Percentiles rank a stretch among this genome's conserved stretches.
Evolutionary conservation across 2,113 vertebrate species (phyloP).

Genomic region (Myotis lucifugus): DNA sequence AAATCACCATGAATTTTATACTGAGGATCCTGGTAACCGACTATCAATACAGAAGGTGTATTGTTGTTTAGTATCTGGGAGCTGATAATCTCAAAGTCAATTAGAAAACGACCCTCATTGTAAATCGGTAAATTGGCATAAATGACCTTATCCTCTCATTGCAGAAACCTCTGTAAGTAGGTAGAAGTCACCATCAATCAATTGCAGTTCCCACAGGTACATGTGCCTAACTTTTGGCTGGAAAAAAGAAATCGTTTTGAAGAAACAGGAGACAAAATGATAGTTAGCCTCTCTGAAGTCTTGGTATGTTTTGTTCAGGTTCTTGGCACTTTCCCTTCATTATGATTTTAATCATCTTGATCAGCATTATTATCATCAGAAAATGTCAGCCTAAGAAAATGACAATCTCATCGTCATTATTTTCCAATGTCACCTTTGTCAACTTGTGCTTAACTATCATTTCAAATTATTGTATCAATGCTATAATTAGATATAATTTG

Average conservation of each 20-base stretch:
- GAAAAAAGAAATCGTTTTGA: constrained; percentile 46
- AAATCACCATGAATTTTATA: constrained; percentile 24
- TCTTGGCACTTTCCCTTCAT: constrained; percentile 79
- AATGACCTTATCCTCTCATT: constrained; percentile 63
- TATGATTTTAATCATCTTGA: constrained; percentile 83
- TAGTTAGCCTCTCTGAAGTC: constrained; percentile 44
- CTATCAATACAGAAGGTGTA: not conserved
- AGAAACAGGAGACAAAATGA: constrained; percentile 56
- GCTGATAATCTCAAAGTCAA: constrained; percentile 58
- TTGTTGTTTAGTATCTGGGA: constrained; percentile 64
- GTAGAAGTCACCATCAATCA: constrained; percentile 50
- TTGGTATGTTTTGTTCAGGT: constrained; percentile 73
- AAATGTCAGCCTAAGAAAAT: constrained; percentile 85
- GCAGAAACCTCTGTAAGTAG: constrained; percentile 29
- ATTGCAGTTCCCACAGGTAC: constrained; percentile 21
- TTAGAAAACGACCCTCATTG: constrained; percentile 59
- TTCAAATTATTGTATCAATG: constrained; percentile 78
- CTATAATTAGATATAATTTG: constrained; percentile 79
- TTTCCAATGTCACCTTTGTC: constrained; percentile 87
- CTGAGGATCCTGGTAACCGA: constrained; percentile 2
- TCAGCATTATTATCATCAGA: constrained; percentile 83
- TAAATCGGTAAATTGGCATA: constrained; percentile 69
- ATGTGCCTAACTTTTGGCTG: constrained; percentile 53
- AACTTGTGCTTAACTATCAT: constrained; percentile 80
- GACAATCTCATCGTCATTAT: constrained; percentile 81